phyloP scores from a whole-genome alignment of 2,888 invertebrate species.

The Eumerus sabulonum region DNA sequence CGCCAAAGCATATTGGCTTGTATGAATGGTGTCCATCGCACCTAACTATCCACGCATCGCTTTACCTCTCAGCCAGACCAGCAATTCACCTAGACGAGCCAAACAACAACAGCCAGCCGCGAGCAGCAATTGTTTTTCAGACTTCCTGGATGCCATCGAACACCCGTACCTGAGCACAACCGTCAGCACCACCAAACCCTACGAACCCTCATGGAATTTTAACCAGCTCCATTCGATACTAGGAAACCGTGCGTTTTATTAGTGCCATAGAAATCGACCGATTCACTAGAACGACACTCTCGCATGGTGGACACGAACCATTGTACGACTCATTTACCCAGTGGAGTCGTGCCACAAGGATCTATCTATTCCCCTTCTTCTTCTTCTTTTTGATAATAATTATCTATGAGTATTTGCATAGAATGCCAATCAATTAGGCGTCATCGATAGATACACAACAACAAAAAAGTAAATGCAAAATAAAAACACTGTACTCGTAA shows the following conservation, averaged over 20 bases:
- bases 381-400: slow-evolving; percentile 44
- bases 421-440: slow-evolving; percentile 67
- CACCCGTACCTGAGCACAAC: neutral
- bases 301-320: slow-evolving; percentile 1
- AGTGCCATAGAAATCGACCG: slow-evolving; percentile 20
- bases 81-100: slow-evolving; percentile 20
- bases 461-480: slow-evolving; percentile 34
- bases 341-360: slow-evolving; percentile 35
- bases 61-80: slow-evolving; percentile 4
- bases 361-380: neutral
- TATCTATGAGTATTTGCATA: slow-evolving; percentile 62
- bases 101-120: slow-evolving; percentile 51
- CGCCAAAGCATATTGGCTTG: too few species aligned
- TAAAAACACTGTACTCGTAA: slow-evolving; percentile 20
- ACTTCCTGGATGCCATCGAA: slow-evolving; percentile 63
- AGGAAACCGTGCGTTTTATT: slow-evolving; percentile 51
- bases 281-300: slow-evolving; percentile 26
- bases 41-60: slow-evolving; percentile 17
- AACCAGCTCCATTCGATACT: slow-evolving; percentile 48
- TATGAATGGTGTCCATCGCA: slow-evolving; percentile 8
- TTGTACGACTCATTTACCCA: slow-evolving; percentile 8
- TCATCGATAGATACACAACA: slow-evolving; percentile 58
- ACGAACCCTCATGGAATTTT: slow-evolving; percentile 55
- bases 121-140: slow-evolving; percentile 54
- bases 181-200: slow-evolving; percentile 22